phyloP scores from a whole-genome alignment of 2,113 vertebrate genomes.

The Zootoca vivipara region DNA sequence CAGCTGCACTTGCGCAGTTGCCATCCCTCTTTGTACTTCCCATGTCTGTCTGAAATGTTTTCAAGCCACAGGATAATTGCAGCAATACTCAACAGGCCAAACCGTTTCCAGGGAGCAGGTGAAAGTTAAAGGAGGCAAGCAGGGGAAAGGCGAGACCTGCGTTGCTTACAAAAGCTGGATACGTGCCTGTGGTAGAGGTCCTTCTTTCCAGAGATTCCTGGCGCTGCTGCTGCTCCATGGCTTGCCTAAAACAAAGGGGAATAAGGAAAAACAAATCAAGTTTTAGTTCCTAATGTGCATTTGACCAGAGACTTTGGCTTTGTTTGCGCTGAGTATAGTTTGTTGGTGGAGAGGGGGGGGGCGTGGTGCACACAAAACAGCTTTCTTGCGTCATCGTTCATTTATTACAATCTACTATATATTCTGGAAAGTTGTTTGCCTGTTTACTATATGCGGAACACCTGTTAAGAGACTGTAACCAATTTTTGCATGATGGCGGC shows the following conservation, averaged over 20 bases:
- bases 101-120: not conserved
- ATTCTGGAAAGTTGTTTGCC: too few relatives aligned
- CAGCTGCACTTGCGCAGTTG: not conserved
- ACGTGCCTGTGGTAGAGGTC: slow-evolving; percentile 90
- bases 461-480: too few relatives aligned
- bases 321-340: too few relatives aligned
- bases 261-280: not conserved
- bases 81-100: slow-evolving; percentile 7
- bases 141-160: not conserved
- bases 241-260: slow-evolving; percentile 81
- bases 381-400: too few relatives aligned
- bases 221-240: slow-evolving; percentile 92
- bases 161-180: slow-evolving; percentile 18
- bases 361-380: too few relatives aligned
- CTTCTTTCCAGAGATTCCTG: slow-evolving; percentile 95
- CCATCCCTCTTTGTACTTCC: not conserved
- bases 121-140: slow-evolving; percentile 16
- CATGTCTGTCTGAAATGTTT: not conserved
- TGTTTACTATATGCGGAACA: too few relatives aligned
- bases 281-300: not conserved
- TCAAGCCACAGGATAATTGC: slow-evolving; percentile 18
- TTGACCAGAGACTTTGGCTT: not conserved
- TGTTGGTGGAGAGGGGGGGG: too few relatives aligned
- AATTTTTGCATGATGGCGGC: too few relatives aligned
- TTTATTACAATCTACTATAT: too few relatives aligned